Percentiles rank a stretch among this genome's conserved stretches.
These are phyloP conservation scores for Corella eumyota DNA, from an alignment of 23 tunicate genomes.

Conservation along the genomic window DNA sequence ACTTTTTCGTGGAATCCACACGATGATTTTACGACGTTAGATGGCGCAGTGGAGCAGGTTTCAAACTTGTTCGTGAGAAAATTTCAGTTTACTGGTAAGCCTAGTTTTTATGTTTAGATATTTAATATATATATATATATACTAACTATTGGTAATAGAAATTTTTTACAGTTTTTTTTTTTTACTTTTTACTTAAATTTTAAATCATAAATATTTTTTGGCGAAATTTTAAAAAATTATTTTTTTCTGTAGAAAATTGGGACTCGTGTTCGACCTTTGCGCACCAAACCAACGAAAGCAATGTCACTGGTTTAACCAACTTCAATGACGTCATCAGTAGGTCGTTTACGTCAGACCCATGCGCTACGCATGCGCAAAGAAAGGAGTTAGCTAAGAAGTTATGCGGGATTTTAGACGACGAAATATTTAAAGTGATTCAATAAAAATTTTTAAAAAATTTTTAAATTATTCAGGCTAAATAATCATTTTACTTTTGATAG, in stretches of 20 bases:
- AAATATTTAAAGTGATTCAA: conserved; percentile 9
- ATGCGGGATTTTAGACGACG: conserved; percentile 11
- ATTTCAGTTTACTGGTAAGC: conserved; percentile 25
- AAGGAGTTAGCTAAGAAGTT: conserved; percentile 20
- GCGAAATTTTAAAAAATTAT: no score
- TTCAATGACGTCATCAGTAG: not conserved
- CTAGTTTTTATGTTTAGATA: no score
- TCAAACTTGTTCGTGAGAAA: conserved; percentile 14
- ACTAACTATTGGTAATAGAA: no score
- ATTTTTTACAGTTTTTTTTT: no score
- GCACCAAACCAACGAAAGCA: no score
- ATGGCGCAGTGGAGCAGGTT: conserved; percentile 43
- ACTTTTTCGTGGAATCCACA: conserved; percentile 60
- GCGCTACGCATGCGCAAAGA: conserved; percentile 33
- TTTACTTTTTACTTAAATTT: no score
- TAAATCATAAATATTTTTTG: no score
- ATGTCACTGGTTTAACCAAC: no score
- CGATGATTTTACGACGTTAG: conserved; percentile 54
- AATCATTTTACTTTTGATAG: conserved; percentile 4
- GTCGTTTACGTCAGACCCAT: conserved; percentile 16
- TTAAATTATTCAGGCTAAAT: not conserved
- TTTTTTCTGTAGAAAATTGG: no score
- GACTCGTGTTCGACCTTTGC: no score
- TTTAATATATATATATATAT: no score
- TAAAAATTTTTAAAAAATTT: no score